These are phyloP conservation scores for Columbina picui DNA, from an alignment of 2,113 vertebrate genomes.

Conservation along the genomic window DNA sequence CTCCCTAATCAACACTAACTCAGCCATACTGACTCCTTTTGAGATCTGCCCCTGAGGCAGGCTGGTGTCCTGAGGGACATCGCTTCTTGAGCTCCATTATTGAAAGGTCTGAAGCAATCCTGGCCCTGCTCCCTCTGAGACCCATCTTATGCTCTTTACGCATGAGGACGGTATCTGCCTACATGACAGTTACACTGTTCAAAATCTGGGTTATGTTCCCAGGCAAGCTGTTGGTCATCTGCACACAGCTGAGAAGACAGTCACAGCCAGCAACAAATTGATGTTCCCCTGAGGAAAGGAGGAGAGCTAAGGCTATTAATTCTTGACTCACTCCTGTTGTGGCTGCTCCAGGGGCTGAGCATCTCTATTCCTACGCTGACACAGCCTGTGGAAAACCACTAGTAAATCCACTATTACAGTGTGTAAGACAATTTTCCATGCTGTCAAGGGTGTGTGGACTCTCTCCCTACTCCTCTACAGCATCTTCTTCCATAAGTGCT, in stretches of 20 bases:
- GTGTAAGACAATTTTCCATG: background rate
- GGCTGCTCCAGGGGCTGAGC: background rate
- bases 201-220: slow-evolving; percentile 16
- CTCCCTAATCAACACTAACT: slow-evolving; percentile 26
- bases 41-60: background rate
- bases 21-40: background rate
- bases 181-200: background rate
- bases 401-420: background rate
- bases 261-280: slow-evolving; percentile 5
- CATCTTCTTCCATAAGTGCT: background rate
- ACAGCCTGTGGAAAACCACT: background rate
- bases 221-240: slow-evolving; percentile 43
- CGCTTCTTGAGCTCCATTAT: background rate
- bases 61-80: background rate
- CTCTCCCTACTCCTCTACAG: background rate
- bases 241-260: background rate
- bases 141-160: background rate
- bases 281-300: background rate
- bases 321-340: background rate
- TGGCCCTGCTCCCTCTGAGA: background rate
- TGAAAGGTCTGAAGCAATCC: background rate
- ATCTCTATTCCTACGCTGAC: background rate
- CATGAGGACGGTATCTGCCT: background rate
- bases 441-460: fast-evolving
- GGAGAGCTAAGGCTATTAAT: background rate